Evolutionary conservation across 2,113 vertebrate species (phyloP), one percentile per base, ranked within the genome.

Genomic region (Triplophysa tibetana): DNA sequence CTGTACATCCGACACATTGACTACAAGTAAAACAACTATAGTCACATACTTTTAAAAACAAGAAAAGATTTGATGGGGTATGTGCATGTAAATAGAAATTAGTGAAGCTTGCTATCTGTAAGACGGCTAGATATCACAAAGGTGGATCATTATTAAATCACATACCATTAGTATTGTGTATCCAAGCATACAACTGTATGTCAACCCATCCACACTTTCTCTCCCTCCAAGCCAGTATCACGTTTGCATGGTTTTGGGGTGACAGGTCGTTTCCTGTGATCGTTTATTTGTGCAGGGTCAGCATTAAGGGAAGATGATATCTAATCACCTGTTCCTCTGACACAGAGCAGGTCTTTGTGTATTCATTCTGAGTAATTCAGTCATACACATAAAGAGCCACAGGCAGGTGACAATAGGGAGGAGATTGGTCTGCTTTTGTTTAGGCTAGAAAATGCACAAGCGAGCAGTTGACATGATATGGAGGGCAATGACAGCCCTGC

Each of bases 331-430:
- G 95, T 93, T 90, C 84, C 86, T 87, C 89, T 33, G 85, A 89
- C 90, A 96, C 95, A 96, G 93, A 95, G 93, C 89, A 90, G 91
- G 90, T 92, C 94, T 95, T 95, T 96, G 95, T 96, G 94, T 94
- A 95, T 96, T 95, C 95, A 95, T 95, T 93, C 94, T 93, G 90
- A 93, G 92, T 88, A 93, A 94, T 93, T 94, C 93, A 94, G 92
- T 91, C 94, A 92, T 91, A 89, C 91, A 93, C 95, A 93, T 66
- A 92, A 93, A 91, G 90, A 94, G 92, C 92, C 77, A 89, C 92
- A 94, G 93, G 91, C 91, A 90, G 89, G 91, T 92, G 90, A 95
- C 92, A 94, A 93, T 93, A 64, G 90, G 83, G 87, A 80, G 87
- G 88, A 83, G 91, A 89, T 85, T 58, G 56, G 79, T 75, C 73